phyloP scores from a whole-genome alignment of 2,797 vertebrate genomes.

The Sus cebifrons region DNA sequence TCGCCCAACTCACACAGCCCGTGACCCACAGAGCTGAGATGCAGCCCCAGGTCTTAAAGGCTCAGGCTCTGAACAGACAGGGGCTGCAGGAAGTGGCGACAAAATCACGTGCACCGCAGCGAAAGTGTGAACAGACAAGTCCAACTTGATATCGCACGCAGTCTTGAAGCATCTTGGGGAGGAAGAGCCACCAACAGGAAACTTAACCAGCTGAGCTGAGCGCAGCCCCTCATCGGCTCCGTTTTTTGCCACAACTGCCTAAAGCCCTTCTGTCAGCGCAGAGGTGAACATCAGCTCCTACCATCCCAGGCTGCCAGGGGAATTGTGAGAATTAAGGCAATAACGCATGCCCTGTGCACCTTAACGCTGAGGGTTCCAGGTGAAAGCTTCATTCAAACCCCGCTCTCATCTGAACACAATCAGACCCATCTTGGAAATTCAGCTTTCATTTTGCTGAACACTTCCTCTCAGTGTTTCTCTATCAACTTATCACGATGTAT shows the following conservation, averaged over 20 bases:
- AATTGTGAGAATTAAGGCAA: not conserved
- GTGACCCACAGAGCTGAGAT: fast-evolving
- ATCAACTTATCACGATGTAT: not conserved
- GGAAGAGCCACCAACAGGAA: not conserved
- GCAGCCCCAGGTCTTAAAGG: not conserved
- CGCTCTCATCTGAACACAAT: not conserved
- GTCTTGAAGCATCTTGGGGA: not conserved
- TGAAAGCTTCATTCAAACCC: not conserved
- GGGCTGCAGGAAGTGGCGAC: not conserved
- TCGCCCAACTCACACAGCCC: not conserved
- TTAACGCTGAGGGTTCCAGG: fast-evolving
- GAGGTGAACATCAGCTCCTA: not conserved
- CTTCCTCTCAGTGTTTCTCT: not conserved
- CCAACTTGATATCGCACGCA: not conserved
- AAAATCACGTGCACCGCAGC: not conserved
- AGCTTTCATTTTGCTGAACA: not conserved
- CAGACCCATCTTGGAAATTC: not conserved
- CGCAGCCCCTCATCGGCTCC: not conserved
- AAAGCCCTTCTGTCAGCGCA: not conserved
- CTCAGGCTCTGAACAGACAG: not conserved
- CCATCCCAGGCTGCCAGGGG: not conserved
- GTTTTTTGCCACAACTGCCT: not conserved
- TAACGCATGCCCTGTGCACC: fast-evolving
- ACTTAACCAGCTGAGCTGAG: not conserved
- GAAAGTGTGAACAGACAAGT: not conserved